Evolutionary conservation across 2,888 invertebrate genomes (phyloP), one percentile per base, ranked within the genome.

Genomic region (Tinea semifulvella): DNA sequence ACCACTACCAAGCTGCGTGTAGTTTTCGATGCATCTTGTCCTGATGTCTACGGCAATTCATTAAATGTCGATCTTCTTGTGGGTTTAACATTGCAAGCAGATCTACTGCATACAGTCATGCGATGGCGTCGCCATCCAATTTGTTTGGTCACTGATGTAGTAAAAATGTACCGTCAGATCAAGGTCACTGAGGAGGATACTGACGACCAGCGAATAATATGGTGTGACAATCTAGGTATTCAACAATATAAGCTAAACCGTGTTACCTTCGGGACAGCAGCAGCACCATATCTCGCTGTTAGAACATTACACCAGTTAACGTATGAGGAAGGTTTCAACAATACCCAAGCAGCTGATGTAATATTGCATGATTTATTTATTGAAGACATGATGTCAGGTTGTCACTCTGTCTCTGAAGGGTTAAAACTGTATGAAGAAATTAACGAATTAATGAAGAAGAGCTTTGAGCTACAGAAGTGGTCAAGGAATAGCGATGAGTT

Each of bases 101-200:
- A 56, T 31, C 42, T 61, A 38, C 48, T 57, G 18, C 52, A 53
- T 17, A 45, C 60, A 3, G 35, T 60, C 3, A 47, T 55, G 46
- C 43, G 53, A 7, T 60, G 59, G 54, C 42, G 58, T 22, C 25
- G 7, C 1, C 40, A 54, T 40, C 48, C 45, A 1, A 47, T 57
- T 1, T 52, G 50, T 16, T 31, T 61, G 1, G 50, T 52, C 1
- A 53, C 57, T 1, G 60, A 57, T 31, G 50, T 61, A 7, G 43
- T 52, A 6, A 57, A 63, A 47, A 63, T 64, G 60, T 64, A 58
- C 28, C 42, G 58, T 0, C 55, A 57, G 47, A 47, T 60, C 2
- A 47, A 44, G 4, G 51, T 61, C 1, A 13, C 44, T 3, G 35
- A 49, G 3, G 43, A 52, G 1, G 53, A 63, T 43, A 20, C 49